Evolutionary conservation across 2,113 vertebrate genomes (phyloP).

Genomic region (Lamprotornis superbus): DNA sequence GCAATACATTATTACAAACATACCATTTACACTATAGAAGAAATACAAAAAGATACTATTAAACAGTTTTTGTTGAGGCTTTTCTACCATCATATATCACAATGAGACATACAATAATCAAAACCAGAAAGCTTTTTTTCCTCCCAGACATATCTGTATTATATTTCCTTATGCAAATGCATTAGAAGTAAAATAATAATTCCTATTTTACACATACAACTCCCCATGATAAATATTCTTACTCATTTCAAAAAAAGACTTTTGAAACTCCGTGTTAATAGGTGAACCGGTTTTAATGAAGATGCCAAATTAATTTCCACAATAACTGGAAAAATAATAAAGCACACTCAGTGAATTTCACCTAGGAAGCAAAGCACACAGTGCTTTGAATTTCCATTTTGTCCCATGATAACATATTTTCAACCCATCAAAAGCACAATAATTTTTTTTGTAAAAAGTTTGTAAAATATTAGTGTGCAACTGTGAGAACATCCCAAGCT

Average conservation of each 20-base stretch:
- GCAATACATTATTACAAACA: not conserved
- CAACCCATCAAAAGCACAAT: conserved; percentile 49
- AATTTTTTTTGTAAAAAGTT: conserved; percentile 50
- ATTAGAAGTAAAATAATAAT: conserved; percentile 24
- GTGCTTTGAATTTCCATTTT: conserved; percentile 2
- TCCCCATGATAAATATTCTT: not conserved
- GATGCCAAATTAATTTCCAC: conserved; percentile 32
- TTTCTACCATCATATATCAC: not conserved
- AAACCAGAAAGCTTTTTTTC: not conserved
- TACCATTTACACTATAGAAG: not conserved
- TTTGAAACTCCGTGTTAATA: not conserved
- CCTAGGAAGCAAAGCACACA: not conserved
- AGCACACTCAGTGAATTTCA: conserved; percentile 10
- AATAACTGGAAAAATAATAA: not conserved
- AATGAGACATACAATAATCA: not conserved
- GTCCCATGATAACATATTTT: not conserved
- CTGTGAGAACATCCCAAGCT: conserved; percentile 27
- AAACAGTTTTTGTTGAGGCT: not conserved
- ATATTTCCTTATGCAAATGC: conserved; percentile 50
- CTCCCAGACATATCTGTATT: not conserved
- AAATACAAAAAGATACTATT: not conserved
- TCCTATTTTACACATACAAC: not conserved
- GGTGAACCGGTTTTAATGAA: conserved; percentile 31
- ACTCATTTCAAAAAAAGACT: not conserved
- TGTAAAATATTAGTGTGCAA: conserved; percentile 42